Evolutionary conservation across 2,888 invertebrate genomes (phyloP).

Genomic region (Masnerella sp.): DNA sequence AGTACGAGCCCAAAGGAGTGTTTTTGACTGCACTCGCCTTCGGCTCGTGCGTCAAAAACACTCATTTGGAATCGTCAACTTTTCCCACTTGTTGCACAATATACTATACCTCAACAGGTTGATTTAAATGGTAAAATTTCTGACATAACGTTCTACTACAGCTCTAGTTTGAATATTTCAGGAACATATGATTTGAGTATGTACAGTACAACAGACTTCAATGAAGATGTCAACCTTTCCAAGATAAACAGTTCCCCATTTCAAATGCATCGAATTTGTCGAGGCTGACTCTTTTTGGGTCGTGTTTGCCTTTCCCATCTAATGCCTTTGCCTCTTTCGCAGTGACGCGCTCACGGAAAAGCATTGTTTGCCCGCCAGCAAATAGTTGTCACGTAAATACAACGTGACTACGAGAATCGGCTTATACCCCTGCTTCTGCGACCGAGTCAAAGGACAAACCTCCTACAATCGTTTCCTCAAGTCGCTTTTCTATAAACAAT

Average conservation of each 20-base stretch:
- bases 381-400: conserved; percentile 54
- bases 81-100: too few species aligned
- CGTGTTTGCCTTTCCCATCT: conserved; percentile 70
- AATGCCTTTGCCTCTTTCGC: conserved; percentile 62
- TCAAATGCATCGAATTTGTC: conserved; percentile 7
- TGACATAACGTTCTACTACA: too few species aligned
- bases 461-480: neutral
- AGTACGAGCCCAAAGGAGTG: too few species aligned
- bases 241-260: conserved; percentile 17
- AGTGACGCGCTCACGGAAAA: conserved; percentile 57
- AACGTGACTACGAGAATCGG: conserved; percentile 61
- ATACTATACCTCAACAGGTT: too few species aligned
- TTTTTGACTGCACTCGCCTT: too few species aligned
- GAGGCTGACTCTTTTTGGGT: conserved; percentile 34
- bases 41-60: too few species aligned
- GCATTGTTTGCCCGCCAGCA: conserved; percentile 46
- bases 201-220: too few species aligned
- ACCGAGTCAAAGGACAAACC: conserved; percentile 43
- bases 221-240: conserved; percentile 15
- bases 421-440: conserved; percentile 63
- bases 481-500: conserved; percentile 19
- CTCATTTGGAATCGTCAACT: too few species aligned
- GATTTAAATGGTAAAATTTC: too few species aligned
- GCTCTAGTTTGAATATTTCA: too few species aligned
- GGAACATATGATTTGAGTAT: too few species aligned